These are phyloP conservation scores for Ageneiosus marmoratus DNA, from an alignment of 2,113 vertebrate species.

Conservation along the genomic window DNA sequence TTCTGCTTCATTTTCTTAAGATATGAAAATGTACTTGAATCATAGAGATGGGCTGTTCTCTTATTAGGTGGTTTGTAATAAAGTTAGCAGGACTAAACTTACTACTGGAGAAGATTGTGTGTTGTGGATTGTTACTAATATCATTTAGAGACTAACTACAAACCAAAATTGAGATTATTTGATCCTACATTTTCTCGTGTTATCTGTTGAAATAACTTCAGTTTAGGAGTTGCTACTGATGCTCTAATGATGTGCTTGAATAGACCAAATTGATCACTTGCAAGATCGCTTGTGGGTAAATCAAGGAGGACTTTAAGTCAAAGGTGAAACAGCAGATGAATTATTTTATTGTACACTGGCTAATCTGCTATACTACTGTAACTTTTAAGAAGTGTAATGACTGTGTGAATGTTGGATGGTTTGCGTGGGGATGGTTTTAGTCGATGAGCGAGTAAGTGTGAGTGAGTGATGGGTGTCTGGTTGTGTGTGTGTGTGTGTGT, in stretches of 20 bases:
- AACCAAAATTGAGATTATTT: slow-evolving; percentile 58
- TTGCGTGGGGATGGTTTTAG: slow-evolving; percentile 61
- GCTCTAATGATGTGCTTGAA: slow-evolving; percentile 67
- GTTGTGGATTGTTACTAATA: slow-evolving; percentile 55
- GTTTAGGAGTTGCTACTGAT: slow-evolving; percentile 71
- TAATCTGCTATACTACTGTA: slow-evolving; percentile 98
- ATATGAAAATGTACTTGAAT: slow-evolving; percentile 74
- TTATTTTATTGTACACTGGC: slow-evolving; percentile 97
- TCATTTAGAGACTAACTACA: slow-evolving; percentile 55
- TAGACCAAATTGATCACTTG: slow-evolving; percentile 91
- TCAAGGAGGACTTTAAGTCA: slow-evolving; percentile 59
- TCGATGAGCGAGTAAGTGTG: slow-evolving; percentile 47
- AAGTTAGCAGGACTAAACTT: slow-evolving; percentile 57
- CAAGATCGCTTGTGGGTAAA: slow-evolving; percentile 83
- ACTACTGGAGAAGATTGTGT: slow-evolving; percentile 60
- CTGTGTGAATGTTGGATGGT: slow-evolving; percentile 77
- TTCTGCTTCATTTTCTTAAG: slow-evolving; percentile 54
- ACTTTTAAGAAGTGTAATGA: slow-evolving; percentile 83
- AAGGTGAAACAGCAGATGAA: slow-evolving; percentile 79
- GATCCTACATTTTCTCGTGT: slow-evolving; percentile 57
- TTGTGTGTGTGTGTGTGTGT: slow-evolving; percentile 72
- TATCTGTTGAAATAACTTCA: slow-evolving; percentile 63
- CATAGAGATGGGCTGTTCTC: slow-evolving; percentile 55
- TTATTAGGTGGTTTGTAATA: slow-evolving; percentile 52
- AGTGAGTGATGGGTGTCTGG: slow-evolving; percentile 67